A percentile compares a stretch with the other conserved stretches of the same genome.
These are phyloP conservation scores for Eremobia ochroleuca DNA, from an alignment of 2,888 invertebrate species.

Conservation along the genomic window DNA sequence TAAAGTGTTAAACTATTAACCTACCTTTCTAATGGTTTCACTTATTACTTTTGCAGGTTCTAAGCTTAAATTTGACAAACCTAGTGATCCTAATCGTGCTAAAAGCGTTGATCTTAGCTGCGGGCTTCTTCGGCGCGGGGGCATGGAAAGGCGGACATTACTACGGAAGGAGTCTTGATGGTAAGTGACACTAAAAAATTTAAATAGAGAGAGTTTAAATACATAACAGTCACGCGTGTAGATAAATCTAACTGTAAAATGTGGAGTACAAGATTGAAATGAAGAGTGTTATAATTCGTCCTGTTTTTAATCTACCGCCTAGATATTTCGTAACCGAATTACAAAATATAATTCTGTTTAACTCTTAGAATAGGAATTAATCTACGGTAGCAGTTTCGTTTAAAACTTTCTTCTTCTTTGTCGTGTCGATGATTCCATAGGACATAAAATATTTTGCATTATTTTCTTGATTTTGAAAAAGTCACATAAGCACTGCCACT, in stretches of 20 bases:
- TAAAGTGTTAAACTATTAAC: background rate
- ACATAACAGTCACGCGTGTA: background rate
- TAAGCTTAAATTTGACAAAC: slow-evolving; percentile 96
- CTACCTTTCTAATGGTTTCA: background rate
- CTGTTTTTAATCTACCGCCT: background rate
- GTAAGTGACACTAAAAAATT: slow-evolving; percentile 79
- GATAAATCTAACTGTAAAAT: background rate
- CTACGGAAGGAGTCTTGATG: slow-evolving; percentile 92
- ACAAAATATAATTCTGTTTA: background rate
- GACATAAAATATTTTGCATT: background rate
- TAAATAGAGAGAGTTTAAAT: no score
- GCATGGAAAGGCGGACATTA: slow-evolving; percentile 91
- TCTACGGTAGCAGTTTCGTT: background rate
- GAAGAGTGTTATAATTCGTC: background rate
- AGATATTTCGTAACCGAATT: background rate
- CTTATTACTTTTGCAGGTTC: slow-evolving; percentile 87
- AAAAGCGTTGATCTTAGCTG: slow-evolving; percentile 95
- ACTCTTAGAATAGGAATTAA: background rate
- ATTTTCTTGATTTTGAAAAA: background rate
- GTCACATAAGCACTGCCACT: background rate
- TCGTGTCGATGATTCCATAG: background rate
- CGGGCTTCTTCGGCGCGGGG: slow-evolving; percentile 94
- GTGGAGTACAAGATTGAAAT: background rate
- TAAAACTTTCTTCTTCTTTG: background rate
- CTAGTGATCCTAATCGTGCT: slow-evolving; percentile 94